phyloP scores from a whole-genome alignment of 2,113 vertebrate species.

The Girardinichthys multiradiatus region DNA sequence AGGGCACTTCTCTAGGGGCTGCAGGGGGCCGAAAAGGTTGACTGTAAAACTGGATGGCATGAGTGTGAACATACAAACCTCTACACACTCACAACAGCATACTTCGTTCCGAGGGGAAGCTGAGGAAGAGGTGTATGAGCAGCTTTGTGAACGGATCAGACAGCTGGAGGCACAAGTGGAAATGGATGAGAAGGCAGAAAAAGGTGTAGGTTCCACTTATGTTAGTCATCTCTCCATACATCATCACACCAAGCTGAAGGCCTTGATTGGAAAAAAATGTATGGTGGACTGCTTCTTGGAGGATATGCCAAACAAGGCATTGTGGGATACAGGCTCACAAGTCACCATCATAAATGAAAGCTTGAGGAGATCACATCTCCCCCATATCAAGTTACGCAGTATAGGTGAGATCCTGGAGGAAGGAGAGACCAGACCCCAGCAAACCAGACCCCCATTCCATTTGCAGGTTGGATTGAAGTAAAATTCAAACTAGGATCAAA shows the following conservation, averaged over 20 bases:
- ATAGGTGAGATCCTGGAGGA: not conserved
- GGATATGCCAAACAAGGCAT: not conserved
- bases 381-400: slow-evolving; percentile 3
- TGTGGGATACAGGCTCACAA: not conserved
- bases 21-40: not conserved
- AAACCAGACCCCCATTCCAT: slow-evolving; percentile 11
- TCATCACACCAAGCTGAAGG: not conserved
- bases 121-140: not conserved
- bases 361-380: not conserved
- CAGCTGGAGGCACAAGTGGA: no score
- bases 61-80: no score
- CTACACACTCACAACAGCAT: no score
- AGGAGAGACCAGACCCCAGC: not conserved
- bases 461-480: not conserved
- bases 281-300: slow-evolving; percentile 15
- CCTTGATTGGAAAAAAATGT: not conserved
- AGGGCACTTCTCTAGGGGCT: slow-evolving; percentile 2
- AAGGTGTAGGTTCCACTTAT: no score
- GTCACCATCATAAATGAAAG: not conserved
- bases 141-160: no score
- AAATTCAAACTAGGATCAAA: slow-evolving; percentile 1
- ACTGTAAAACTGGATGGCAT: not conserved
- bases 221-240: no score
- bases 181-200: no score
- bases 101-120: not conserved